Base-by-base conservation (phyloP, 2,797 vertebrate species). In the Acanthurus tractus region DNA sequence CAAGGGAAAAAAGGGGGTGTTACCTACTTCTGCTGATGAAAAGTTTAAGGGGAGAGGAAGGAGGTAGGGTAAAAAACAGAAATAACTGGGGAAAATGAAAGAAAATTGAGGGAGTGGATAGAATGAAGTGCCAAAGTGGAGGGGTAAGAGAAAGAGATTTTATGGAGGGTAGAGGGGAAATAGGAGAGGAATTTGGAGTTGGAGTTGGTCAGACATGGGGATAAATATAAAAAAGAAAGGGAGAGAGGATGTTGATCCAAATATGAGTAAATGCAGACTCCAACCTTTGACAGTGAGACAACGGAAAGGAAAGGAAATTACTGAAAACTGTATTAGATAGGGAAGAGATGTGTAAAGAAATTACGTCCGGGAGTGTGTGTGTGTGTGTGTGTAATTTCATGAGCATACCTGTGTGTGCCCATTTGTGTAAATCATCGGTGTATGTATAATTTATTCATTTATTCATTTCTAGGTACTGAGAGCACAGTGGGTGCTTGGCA, bases 11-110 rank as follows among this genome's bases (percentile, higher is more conserved):
- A 20, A 54, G 52, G 36, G 8, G 2, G 36, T 48, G 67, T 89
- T 87, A 88, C 59, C 77, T 84, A 90, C 86, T 76, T 64, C 74
- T 59, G 55, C 80, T 78, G 67, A 25, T 76, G 64, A 66, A 83
- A 83, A 66, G 81, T 61, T 63, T n/a, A 46, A 20, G 53, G 59
- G 22, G 22, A 76, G 38, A 34, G 23, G 29, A 45, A 36, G 29
- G 36, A 18, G 45, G n/a, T 2, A 11, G 6, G 20, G 15, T 6
- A 44, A 29, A 29, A 40, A 40, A 13, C 1, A 45, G 49, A 59
- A 67, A 69, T 17, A 34, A 49, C 49, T 45, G 50, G 17, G 45
- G 72, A 65, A 14, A 54, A 57, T 34, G 38, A 53, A 46, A 44
- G 22, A 62, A 70, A 29, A n/a, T 52, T 23, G 9, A 58, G 23